These are phyloP conservation scores for Sander vitreus DNA, from an alignment of 2,113 vertebrate species.

Conservation along the genomic window DNA sequence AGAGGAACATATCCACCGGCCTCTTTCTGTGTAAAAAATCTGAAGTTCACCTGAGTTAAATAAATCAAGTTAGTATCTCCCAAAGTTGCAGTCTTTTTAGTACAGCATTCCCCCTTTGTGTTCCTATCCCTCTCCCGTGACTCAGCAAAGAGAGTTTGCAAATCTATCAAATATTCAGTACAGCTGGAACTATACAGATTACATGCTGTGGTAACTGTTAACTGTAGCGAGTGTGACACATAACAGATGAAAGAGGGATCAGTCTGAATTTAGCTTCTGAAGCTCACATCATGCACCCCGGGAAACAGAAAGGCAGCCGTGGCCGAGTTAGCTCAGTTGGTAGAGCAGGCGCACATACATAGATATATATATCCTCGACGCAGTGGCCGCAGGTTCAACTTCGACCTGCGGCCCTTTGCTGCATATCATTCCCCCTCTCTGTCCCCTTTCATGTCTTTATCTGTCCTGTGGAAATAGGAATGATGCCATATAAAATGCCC, in stretches of 20 bases:
- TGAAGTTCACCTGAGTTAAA: neutral
- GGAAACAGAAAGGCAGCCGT: neutral
- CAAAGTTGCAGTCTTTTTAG: too few relatives aligned
- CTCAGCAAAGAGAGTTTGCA: constrained; percentile 19
- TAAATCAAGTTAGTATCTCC: neutral
- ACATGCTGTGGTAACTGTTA: neutral
- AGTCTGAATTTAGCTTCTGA: constrained; percentile 3
- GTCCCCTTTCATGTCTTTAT: too few relatives aligned
- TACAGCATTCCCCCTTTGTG: constrained; percentile 7
- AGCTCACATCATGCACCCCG: neutral
- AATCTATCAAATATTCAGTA: constrained; percentile 2
- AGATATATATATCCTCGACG: too few relatives aligned
- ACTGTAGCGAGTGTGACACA: neutral
- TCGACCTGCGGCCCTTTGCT: too few relatives aligned
- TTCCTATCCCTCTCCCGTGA: constrained; percentile 18
- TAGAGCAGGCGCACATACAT: too few relatives aligned
- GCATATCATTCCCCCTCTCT: too few relatives aligned
- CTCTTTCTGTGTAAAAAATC: neutral
- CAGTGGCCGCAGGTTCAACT: too few relatives aligned
- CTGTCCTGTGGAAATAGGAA: too few relatives aligned
- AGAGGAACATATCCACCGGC: neutral
- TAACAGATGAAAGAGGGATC: constrained; percentile 27
- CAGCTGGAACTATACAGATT: neutral
- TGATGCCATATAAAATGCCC: too few relatives aligned
- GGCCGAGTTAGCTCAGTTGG: too few relatives aligned